phyloP scores from a whole-genome alignment of 2,113 vertebrate genomes.

The Grallaria varia region DNA sequence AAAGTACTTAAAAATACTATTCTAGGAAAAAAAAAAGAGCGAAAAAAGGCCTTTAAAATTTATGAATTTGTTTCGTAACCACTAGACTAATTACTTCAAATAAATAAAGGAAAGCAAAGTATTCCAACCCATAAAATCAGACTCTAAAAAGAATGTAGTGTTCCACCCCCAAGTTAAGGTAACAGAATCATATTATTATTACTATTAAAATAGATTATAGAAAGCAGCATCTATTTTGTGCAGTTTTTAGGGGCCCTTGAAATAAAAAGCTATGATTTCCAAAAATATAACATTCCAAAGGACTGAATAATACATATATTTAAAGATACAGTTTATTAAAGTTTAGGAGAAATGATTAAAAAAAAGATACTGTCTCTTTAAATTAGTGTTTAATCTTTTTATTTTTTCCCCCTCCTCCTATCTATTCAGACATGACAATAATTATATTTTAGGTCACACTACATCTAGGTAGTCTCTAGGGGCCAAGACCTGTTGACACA shows the following conservation, averaged over 20 bases:
- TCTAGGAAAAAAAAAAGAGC: slow-evolving; percentile 49
- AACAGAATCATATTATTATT: slow-evolving; percentile 83
- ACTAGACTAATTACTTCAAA: slow-evolving; percentile 82
- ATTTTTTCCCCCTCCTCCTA: slow-evolving; percentile 81
- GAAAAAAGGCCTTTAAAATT: slow-evolving; percentile 78
- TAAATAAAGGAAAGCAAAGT: slow-evolving; percentile 84
- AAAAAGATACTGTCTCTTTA: slow-evolving; percentile 87
- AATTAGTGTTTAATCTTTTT: slow-evolving; percentile 76
- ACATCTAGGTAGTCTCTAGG: slow-evolving; percentile 89
- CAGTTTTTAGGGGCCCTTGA: slow-evolving; percentile 86
- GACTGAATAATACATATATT: slow-evolving; percentile 84
- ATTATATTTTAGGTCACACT: slow-evolving; percentile 93
- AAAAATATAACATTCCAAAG: slow-evolving; percentile 88
- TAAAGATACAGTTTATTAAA: slow-evolving; percentile 85
- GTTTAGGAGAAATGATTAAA: slow-evolving; percentile 83
- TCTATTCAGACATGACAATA: slow-evolving; percentile 96
- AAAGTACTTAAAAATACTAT: slow-evolving; percentile 77
- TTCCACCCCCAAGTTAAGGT: slow-evolving; percentile 80
- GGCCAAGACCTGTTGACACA: slow-evolving; percentile 81
- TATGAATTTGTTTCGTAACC: slow-evolving; percentile 73
- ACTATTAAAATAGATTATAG: slow-evolving; percentile 88
- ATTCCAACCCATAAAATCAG: slow-evolving; percentile 81
- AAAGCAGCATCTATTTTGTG: slow-evolving; percentile 89
- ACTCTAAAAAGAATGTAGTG: slow-evolving; percentile 84
- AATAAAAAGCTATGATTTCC: slow-evolving; percentile 86